A percentile compares a stretch with the other conserved stretches of the same genome.
Conservation (phyloP, 2,888 invertebrate genomes). For the Yponomeuta evonymella region DNA sequence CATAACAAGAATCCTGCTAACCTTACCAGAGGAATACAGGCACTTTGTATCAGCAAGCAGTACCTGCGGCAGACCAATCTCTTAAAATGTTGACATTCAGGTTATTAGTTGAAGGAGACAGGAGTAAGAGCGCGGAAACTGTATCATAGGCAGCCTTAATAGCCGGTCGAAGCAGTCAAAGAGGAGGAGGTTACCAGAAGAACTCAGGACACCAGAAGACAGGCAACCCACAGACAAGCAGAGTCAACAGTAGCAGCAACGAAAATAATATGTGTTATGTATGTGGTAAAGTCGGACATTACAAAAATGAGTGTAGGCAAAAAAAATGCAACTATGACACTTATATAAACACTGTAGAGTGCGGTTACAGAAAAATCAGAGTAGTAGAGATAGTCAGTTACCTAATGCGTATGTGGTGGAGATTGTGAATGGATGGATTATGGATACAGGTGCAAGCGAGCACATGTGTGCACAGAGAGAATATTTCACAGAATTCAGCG, state of each 20-base stretch:
- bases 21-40: conserved; percentile 33
- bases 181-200: too few species aligned
- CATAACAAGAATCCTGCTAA: conserved; percentile 35
- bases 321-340: conserved; percentile 7
- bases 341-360: conserved; percentile 5
- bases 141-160: neutral
- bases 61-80: conserved; percentile 8
- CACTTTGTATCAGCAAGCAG: conserved; percentile 37
- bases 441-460: conserved; percentile 18
- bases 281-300: conserved; percentile 16
- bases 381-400: neutral
- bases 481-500: conserved; percentile 19
- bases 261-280: conserved; percentile 7
- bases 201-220: too few species aligned
- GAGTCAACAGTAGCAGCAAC: too few species aligned
- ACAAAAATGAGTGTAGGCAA: conserved; percentile 11
- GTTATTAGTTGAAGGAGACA: conserved; percentile 17
- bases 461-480: conserved; percentile 26
- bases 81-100: conserved; percentile 11
- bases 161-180: neutral
- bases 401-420: neutral
- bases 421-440: neutral
- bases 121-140: neutral
- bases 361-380: neutral
- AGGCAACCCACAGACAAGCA: too few species aligned